These are phyloP conservation scores for Rutilus rutilus DNA, from an alignment of 2,113 vertebrate genomes.

Conservation along the genomic window DNA sequence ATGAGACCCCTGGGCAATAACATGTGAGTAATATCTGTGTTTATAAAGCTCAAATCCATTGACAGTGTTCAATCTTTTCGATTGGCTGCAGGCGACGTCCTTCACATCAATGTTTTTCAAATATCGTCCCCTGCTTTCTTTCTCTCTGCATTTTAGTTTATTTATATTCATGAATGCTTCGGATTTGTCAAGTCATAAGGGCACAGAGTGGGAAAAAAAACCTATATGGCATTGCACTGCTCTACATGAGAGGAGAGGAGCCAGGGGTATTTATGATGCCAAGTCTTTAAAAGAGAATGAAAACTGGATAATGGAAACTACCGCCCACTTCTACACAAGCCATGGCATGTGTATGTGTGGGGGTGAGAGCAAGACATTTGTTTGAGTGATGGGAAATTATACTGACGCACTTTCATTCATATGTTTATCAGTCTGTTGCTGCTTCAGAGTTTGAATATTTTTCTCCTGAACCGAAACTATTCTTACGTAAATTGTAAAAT, in stretches of 20 bases:
- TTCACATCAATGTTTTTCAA: not conserved
- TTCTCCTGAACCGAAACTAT: not conserved
- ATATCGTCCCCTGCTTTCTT: not conserved
- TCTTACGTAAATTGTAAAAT: slow-evolving; percentile 8
- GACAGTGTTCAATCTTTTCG: not conserved
- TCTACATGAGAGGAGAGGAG: not conserved
- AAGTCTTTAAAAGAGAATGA: slow-evolving; percentile 24
- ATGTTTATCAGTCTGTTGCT: slow-evolving; percentile 2
- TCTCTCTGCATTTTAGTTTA: not conserved
- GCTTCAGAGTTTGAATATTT: slow-evolving; percentile 16
- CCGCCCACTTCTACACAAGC: slow-evolving; percentile 6
- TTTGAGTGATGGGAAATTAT: slow-evolving; percentile 14
- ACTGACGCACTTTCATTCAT: not conserved
- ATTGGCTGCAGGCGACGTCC: not conserved
- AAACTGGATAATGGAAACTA: not conserved
- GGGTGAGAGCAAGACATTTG: slow-evolving; percentile 19
- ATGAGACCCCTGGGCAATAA: not conserved
- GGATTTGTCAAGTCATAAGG: slow-evolving; percentile 1
- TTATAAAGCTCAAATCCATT: not conserved
- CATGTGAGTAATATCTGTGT: not conserved
- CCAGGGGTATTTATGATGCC: not conserved
- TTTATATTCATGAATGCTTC: not conserved
- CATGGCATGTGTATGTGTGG: not conserved
- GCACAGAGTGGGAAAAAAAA: not conserved
- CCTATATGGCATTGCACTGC: not conserved